Percentiles rank a stretch among this genome's conserved stretches.
phyloP scores from a whole-genome alignment of 2,888 invertebrate genomes.

The Dione vanillae region DNA sequence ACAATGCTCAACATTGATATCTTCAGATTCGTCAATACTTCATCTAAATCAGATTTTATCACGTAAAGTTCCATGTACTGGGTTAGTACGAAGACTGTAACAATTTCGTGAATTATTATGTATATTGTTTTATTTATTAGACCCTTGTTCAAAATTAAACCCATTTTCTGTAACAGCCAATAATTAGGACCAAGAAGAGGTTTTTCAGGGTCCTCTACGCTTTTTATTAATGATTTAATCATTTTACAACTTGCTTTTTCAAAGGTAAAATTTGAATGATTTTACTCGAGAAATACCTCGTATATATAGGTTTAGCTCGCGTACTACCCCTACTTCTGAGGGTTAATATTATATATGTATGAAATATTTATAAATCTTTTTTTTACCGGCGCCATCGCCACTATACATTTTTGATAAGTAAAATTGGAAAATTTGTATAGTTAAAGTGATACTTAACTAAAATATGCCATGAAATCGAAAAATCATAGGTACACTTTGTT shows the following conservation, averaged over 20 bases:
- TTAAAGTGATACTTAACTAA: constrained; percentile 9
- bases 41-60: constrained; percentile 65
- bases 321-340: constrained; percentile 23
- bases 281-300: constrained; percentile 8
- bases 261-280: constrained; percentile 40
- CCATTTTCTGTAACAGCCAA: constrained; percentile 63
- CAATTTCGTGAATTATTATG: constrained; percentile 61
- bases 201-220: constrained; percentile 60
- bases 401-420: constrained; percentile 36
- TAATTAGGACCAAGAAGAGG: constrained; percentile 69
- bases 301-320: constrained; percentile 33
- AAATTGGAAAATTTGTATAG: constrained; percentile 15
- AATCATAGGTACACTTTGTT: neutral
- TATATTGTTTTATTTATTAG: constrained; percentile 51
- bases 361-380: constrained; percentile 26
- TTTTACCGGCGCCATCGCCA: constrained; percentile 11
- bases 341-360: constrained; percentile 26
- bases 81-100: constrained; percentile 63
- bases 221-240: constrained; percentile 56
- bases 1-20: constrained; percentile 73
- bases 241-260: constrained; percentile 47
- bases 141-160: constrained; percentile 64
- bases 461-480: neutral
- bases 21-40: constrained; percentile 68
- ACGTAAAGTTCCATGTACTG: constrained; percentile 70